Base-by-base conservation (phyloP, 2,113 vertebrate genomes). In the Chiloscyllium plagiosum region DNA sequence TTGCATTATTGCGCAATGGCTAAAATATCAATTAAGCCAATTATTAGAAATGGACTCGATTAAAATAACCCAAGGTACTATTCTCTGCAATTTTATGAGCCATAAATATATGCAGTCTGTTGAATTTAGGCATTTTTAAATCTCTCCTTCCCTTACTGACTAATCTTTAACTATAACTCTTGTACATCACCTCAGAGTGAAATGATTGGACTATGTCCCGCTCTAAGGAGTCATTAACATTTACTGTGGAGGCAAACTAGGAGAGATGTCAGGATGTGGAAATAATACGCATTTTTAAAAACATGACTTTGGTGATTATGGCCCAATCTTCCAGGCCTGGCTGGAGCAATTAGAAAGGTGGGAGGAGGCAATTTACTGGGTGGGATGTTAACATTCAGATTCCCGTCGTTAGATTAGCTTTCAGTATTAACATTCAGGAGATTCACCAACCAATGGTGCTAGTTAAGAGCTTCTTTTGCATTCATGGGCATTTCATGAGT, bases 1-100 rank as follows among this genome's bases (percentile, higher is more conserved):
- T 66, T 92, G 33, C 56, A 66, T 92, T 66, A 92, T 66, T 92
- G 56, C 33, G 66, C 89, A 92, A 92, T 92, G 56, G 33, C 5
- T 66, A 66, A 92, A 92, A 92, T 61, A 92, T 65, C 89, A 92
- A 66, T 92, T 92, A 66, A n/a, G 56, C 89, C 65, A 92, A 37
- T 66, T 92, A 92, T 92, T 92, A 92, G 61, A 33, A 61, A 92
- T 66, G 61, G 61, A 92, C 33, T 92, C 61, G 33, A 92, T 92
- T 92, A 92, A 65, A 92, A 66, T 92, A 92, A 92, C 56, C 56
- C n/a, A 66, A 93, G 89, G 89, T 66, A 66, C 61, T 29, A n/a
- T 90, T 90, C 87, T 66, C 33, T 37, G 33, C 22, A 37, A 66
- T 93, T 37, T 66, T 93, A 93, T 93, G 89, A 66, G 65, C 56